Percentiles rank a stretch among this genome's conserved stretches.
These are phyloP conservation scores for Pitta sordida DNA, from an alignment of 2,113 vertebrate species.

Conservation along the genomic window DNA sequence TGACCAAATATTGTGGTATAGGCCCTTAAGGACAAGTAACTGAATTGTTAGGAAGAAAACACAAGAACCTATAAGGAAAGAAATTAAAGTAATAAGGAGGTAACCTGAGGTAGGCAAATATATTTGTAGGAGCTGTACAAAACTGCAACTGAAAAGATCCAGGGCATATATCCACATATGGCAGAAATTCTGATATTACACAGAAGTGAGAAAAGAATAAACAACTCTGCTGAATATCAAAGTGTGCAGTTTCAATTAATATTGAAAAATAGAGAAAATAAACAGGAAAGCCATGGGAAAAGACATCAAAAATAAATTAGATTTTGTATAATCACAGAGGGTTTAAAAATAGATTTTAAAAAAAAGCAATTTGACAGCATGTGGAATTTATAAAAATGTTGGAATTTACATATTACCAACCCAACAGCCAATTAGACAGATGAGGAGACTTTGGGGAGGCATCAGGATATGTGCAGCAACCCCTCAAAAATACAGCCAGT, in stretches of 20 bases:
- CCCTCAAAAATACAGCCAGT: background rate
- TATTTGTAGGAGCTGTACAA: background rate
- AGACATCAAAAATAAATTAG: slow-evolving; percentile 19
- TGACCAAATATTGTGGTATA: background rate
- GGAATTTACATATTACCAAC: slow-evolving; percentile 29
- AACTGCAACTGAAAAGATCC: background rate
- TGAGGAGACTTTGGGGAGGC: background rate
- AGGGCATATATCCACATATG: background rate
- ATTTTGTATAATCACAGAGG: background rate
- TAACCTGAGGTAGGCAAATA: background rate
- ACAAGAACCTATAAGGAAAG: background rate
- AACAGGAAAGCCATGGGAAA: background rate
- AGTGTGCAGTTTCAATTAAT: slow-evolving; percentile 2
- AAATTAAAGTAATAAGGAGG: background rate
- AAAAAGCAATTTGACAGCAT: slow-evolving; percentile 8
- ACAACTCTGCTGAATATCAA: background rate
- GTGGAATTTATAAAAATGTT: background rate
- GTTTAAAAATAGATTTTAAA: background rate
- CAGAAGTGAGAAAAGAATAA: background rate
- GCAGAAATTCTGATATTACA: background rate
- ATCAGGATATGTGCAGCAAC: background rate
- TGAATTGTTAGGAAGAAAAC: background rate
- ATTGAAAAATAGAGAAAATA: background rate
- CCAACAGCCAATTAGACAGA: background rate
- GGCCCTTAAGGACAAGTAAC: background rate